Conservation (phyloP, 1,140 invertebrate genomes). For the Pectinophora gossypiella region DNA sequence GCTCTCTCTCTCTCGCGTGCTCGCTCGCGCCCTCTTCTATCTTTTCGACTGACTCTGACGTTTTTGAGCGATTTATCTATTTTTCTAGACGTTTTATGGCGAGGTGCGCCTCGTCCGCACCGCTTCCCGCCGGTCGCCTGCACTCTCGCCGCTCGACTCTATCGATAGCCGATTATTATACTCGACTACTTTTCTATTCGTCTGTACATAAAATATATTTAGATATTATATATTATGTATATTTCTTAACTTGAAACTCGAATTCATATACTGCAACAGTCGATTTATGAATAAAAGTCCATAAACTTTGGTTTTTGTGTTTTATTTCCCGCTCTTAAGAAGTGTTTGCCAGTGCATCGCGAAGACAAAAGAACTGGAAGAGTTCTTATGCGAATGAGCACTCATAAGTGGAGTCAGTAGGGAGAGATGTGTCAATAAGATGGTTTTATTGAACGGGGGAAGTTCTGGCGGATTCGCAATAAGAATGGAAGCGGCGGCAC, state of each 20-base stretch:
- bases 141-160: constrained; percentile 71
- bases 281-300: constrained; percentile 69
- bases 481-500: too few species aligned
- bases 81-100: constrained; percentile 74
- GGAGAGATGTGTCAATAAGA: not conserved
- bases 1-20: too few species aligned
- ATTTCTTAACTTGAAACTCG: constrained; percentile 73
- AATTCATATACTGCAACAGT: constrained; percentile 73
- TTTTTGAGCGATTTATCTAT: constrained; percentile 75
- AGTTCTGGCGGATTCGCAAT: too few species aligned
- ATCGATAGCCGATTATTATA: constrained; percentile 72
- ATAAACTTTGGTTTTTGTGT: constrained; percentile 29
- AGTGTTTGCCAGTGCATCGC: not conserved
- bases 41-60: constrained; percentile 69
- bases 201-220: constrained; percentile 75
- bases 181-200: constrained; percentile 73
- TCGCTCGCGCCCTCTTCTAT: constrained; percentile 63
- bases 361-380: not conserved
- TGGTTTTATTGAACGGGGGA: not conserved
- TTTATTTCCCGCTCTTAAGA: constrained; percentile 8
- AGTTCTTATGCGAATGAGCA: not conserved
- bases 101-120: constrained; percentile 68
- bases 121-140: constrained; percentile 68
- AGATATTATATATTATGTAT: constrained; percentile 75
- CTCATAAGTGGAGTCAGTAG: not conserved